Base-by-base conservation (phyloP, 2,888 invertebrate genomes). In the Buathra laborator region DNA sequence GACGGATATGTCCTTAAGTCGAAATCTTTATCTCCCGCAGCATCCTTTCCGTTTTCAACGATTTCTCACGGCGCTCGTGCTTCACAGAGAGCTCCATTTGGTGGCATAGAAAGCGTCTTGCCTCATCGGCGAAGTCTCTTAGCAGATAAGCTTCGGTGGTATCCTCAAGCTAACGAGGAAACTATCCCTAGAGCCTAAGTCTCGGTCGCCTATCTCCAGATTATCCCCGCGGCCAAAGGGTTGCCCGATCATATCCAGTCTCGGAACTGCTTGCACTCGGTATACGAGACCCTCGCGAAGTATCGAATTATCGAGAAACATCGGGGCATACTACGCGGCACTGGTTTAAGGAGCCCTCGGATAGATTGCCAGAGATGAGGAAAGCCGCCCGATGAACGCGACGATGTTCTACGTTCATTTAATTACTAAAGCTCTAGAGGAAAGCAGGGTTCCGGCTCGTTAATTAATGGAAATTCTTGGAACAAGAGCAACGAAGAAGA, bases 151-250 rank as follows among this genome's bases (percentile, higher is more conserved):
- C 53, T 76, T 71, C 70, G 46, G 64, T 16, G 56, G 71, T 76
- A 19, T 46, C 64, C 59, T 62, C 37, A 37, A n/a, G 64, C 56
- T 76, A 76, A 81, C 70, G 66, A 76, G 70, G 37, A 64, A 53
- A 71, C 51, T 67, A 59, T 46, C 53, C 44, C 43, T 32, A 24
- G 24, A 43, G 53, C 43, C 53, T 44, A 10, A 29, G 67, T 9
- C 76, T 43, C 24, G 19, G 10, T 56, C 10, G 4, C n/a, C 24
- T 53, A 19, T 14, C 51, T 37, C 9, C 1, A 43, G 76, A 19
- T 56, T 53, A 24, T 37, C 37, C 16, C 14, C n/a, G 0, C 51
- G 3, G 19, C 24, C n/a, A 56, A 67, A 67, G 16, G 67, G 32
- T 32, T 46, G 29, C 14, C 16, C 53, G 64, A 64, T 76, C 64